Evolutionary conservation across 2,888 invertebrate genomes (phyloP), one percentile per base, ranked within the genome.

Genomic region (Trachelus stipa): DNA sequence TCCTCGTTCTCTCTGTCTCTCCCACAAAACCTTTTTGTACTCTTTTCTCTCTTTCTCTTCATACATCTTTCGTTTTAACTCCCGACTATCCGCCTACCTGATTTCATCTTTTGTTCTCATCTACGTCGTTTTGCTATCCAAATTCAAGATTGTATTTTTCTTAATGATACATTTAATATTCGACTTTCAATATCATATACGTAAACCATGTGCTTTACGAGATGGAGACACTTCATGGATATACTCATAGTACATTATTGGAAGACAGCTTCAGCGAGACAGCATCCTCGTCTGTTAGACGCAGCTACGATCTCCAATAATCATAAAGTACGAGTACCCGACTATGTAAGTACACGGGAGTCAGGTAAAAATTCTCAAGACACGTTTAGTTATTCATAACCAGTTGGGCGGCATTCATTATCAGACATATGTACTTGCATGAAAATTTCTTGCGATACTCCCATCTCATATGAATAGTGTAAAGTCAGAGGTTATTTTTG

Each of bases 401-500:
- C 87, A 87, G 88, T 87, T 87, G 87, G 85, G 87, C 86, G 83
- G 88, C 84, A 87, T 88, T 87, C 87, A 88, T 88, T 88, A 88
- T 88, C 88, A 83, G 82, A 73, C 84, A 81, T 85, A 84, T 83
- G 85, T 84, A 30, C 82, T 82, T 82, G 71, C 84, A 86, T 87
- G 85, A 85, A 87, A 87, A 85, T 82, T 88, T 85, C 84, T 37
- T 34, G 35, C 74, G 74, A 15, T 71, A 31, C 71, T 71, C 71
- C 12, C 33, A 71, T 71, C 33, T 34, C 33, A 23, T 56, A 56
- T 56, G 56, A 56, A 56, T 23, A 23, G 56, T 23, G 23, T 23
- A 56, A 56, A 56, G 23, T 56, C 23, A 56, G 9, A 56, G 56
- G 23, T 56, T 56, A 23, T 56, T 56, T 56, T 56, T 56, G 6